Base-by-base conservation (phyloP, 2,888 invertebrate genomes). In the Drosophila multiciliata region DNA sequence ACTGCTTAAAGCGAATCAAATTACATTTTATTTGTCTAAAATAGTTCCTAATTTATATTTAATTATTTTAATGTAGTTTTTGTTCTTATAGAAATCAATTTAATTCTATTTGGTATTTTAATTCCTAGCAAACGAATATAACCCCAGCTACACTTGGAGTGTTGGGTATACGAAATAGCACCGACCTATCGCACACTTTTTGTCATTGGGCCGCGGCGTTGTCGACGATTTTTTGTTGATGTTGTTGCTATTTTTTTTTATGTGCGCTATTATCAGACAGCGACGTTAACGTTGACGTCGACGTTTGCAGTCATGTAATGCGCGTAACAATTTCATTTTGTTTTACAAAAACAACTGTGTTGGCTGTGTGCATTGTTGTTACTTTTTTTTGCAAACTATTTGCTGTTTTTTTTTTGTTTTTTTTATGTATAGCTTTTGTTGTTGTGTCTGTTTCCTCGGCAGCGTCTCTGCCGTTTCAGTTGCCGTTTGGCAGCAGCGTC, bases 111-210 rank as follows among this genome's bases (percentile, higher is more conserved):
- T 15, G 1, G 45, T 45, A 23, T 45, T 23, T 45, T 4, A 0
- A 15, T 6, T n/a, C 12, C 12, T 6, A 26, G 11, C 2, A 20
- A 54, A 33, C 35, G 17, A 11, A 49, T 55, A 73, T 62, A 45
- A 40, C 72, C 65, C 11, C 20, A n/a, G 42, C 15, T 2, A 17
- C 12, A 38, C 17, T 35, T 9, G 3, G 17, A 8, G 33, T 50
- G 12, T 9, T 35, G 53, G n/a, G 33, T 49, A 45, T 33, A 38
- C 36, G 45, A 73, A 65, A 67, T 74, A 81, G 70, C 73, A 75
- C 89, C 89, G 87, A 87, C 87, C 90, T 90, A 87, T 89, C 90
- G 80, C 90, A 87, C 83, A 82, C 66, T 86, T 90, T 87, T 90
- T 90, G 75, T 82, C 83, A 86, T 87, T 87, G 90, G 79, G 79